Base-by-base conservation (phyloP, 2,113 vertebrate genomes). In the Amazona guildingii region DNA sequence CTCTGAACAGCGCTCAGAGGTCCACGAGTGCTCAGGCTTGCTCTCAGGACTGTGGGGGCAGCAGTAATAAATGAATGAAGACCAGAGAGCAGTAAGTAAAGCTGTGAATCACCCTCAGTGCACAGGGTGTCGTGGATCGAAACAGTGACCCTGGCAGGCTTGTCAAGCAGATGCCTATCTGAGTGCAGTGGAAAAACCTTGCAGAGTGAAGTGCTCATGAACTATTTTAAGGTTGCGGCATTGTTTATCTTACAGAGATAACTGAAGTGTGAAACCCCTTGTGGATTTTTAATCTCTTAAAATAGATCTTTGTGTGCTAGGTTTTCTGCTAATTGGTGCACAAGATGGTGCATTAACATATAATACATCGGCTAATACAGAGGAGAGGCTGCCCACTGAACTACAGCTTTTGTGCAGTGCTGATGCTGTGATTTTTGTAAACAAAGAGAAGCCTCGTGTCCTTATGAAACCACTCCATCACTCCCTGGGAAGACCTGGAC, bases 381-480 rank as follows among this genome's bases (percentile, higher is more conserved):
- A 55, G 44, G 55, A 61, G 39, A 37, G 17, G 7, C 13, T 28
- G 8, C 59, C 35, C 35, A 2, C 52, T 41, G 29, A 37, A 35
- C 29, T 25, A 4, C 37, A 54, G 31, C 2, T 0, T 44, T 68
- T 73, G n/a, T 51, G 41, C 75, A 49, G 19, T 9, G 8, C 54
- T 73, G 41, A 5, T 21, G 59, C 67, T 37, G 3, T 0, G 19
- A 25, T 9, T 85, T 83, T 31, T 35, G 35, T 48, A 48, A 69
- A 24, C 19, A 37, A 41, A 59, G 29, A 57, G 21, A 39, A 59
- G 24, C 1, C 31, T 49, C 7, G 4, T 73, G 44, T n/a, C 41
- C n/a, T 20, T 43, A 5, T 41, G 70, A 64, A 79, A 39, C 11
- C n/a, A 15, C 29, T 55, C 0, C 0, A 11, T 29, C 16, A 3